Evolutionary conservation across 2,888 invertebrate species (phyloP).

Genomic region (Drosophila affinis): DNA sequence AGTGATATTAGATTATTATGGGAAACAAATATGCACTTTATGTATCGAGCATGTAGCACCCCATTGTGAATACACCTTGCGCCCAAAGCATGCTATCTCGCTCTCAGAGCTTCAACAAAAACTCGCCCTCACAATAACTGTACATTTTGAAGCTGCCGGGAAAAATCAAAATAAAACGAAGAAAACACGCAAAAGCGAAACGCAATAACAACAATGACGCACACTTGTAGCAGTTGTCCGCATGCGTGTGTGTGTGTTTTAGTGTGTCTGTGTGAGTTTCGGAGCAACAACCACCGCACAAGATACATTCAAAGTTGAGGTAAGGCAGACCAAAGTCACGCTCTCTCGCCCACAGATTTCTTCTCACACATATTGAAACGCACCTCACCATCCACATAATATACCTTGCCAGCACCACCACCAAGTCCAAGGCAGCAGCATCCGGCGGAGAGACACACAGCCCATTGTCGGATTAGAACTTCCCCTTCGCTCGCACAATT

Average conservation of each 20-base stretch:
- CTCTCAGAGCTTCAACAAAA: slow-evolving; percentile 52
- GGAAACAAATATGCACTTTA: background rate
- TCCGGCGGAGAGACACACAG: slow-evolving; percentile 16
- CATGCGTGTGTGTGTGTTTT: slow-evolving; percentile 8
- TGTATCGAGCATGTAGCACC: background rate
- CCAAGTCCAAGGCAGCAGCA: slow-evolving; percentile 10
- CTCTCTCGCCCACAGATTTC: background rate
- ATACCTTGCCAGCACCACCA: background rate
- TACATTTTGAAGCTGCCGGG: slow-evolving; percentile 68
- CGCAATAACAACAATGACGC: slow-evolving; percentile 81
- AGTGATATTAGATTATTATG: background rate
- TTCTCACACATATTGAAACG: background rate
- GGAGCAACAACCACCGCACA: slow-evolving; percentile 56
- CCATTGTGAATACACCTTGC: background rate
- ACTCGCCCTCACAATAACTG: slow-evolving; percentile 60
- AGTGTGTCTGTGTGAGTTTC: slow-evolving; percentile 24
- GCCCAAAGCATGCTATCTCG: slow-evolving; percentile 13
- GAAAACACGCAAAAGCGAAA: slow-evolving; percentile 77
- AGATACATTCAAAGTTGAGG: background rate
- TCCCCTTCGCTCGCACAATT: slow-evolving; percentile 49
- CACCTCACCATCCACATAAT: background rate
- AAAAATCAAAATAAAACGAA: slow-evolving; percentile 72
- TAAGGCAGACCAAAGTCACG: background rate
- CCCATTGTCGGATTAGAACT: slow-evolving; percentile 67
- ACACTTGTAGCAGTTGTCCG: slow-evolving; percentile 73